Base-by-base conservation (phyloP, 2,113 vertebrate genomes). In the Parus major region DNA sequence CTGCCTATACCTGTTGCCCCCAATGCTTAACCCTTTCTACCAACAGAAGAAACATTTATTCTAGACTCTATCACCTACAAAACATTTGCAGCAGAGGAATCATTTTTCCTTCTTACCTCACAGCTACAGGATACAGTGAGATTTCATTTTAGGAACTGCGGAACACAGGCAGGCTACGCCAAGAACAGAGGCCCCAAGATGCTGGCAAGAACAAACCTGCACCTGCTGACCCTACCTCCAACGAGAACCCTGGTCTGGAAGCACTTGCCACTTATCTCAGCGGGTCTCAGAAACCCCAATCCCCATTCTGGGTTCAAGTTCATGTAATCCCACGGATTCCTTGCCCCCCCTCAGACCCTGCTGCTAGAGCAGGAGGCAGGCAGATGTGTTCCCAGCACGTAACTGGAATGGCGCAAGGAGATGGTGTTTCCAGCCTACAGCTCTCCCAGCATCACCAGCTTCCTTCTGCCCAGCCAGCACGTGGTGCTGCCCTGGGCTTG, bases 1-100 rank as follows among this genome's bases (percentile, higher is more conserved):
- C 95, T 98, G 98, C 93, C 96, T 94, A 42, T 97, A 98, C 97
- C 97, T 98, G 97, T 56, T 95, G 95, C 82, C 94, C 96, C 94
- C 88, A 53, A 42, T 33, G 41, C 82, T 97, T 98, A 98, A 98
- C 96, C 96, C 90, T 78, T 97, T 87, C 77, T 61, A 56, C 27
- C 77, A 80, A 81, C 2, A 78, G 27, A 28, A 72, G 35, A 85
- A 82, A 28, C 19, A 10, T 60, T 71, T 88, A 65, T 35, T 90
- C 52, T 42, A 64, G 66, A 96, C 90, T 12, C 9, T 59, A 35
- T 49, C 31, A 82, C 61, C 53, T 86, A 81, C 80, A 93, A 60
- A 41, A 11, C 2, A 3, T 33, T n/a, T 47, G 31, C 88, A 77
- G 39, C 36, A 52, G 35, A 91, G 17, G 27, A 63, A 25, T 44